These are phyloP conservation scores for Isoperla grammatica DNA, from an alignment of 2,888 invertebrate genomes.

Conservation along the genomic window DNA sequence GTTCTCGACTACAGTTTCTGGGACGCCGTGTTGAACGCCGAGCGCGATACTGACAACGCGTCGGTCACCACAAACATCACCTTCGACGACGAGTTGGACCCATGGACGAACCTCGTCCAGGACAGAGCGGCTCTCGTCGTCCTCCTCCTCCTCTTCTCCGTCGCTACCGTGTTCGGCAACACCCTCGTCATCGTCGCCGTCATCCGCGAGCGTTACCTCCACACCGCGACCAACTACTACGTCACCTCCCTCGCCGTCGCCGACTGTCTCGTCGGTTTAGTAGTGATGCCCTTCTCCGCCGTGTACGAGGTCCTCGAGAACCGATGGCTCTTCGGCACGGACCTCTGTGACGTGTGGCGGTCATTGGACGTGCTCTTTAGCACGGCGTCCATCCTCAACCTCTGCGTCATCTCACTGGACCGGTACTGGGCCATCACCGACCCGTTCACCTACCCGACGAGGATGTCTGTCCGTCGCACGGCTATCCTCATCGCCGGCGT, in stretches of 20 bases:
- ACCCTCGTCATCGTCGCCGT: constrained; percentile 91
- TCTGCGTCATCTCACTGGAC: constrained; percentile 95
- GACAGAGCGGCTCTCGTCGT: constrained; percentile 73
- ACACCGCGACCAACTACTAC: constrained; percentile 96
- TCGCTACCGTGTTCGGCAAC: constrained; percentile 93
- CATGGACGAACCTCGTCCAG: constrained; percentile 52
- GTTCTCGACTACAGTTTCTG: too few species aligned
- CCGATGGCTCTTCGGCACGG: constrained; percentile 90
- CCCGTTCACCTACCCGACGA: constrained; percentile 93
- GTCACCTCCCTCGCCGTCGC: constrained; percentile 95
- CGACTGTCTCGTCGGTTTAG: constrained; percentile 90
- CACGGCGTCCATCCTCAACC: constrained; percentile 94
- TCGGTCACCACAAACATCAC: constrained; percentile 10
- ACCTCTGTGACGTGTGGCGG: constrained; percentile 98
- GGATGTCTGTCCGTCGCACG: constrained; percentile 86
- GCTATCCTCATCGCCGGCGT: constrained; percentile 85
- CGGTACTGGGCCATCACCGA: constrained; percentile 99
- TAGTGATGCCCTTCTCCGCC: constrained; percentile 97
- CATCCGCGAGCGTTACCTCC: constrained; percentile 84
- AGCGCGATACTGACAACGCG: not conserved
- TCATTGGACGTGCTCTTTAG: constrained; percentile 95
- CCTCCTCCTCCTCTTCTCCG: constrained; percentile 77
- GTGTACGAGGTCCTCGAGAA: constrained; percentile 83
- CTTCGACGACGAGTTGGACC: constrained; percentile 41
- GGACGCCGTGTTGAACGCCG: too few species aligned